Percentiles rank a stretch among this genome's conserved stretches.
phyloP scores from a whole-genome alignment of 53 echinoderm and acorn worm species.

The Paracentrotus lividus region DNA sequence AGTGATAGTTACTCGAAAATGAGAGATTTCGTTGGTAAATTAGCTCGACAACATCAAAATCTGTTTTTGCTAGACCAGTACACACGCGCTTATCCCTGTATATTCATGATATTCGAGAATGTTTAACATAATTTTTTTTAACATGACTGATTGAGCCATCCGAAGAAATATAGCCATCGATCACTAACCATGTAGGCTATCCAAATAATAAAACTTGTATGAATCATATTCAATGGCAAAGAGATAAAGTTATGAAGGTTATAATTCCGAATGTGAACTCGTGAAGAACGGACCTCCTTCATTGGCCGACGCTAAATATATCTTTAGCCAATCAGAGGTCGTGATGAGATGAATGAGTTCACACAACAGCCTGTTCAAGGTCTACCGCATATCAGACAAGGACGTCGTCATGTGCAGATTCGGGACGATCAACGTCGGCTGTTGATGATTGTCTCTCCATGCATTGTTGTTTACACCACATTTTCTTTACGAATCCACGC shows the following conservation, averaged over 20 bases:
- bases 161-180: neutral
- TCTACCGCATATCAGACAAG: neutral
- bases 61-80: no score
- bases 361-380: neutral
- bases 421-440: neutral
- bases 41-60: no score
- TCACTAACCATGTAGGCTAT: neutral
- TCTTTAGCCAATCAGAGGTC: neutral
- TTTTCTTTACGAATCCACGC: neutral
- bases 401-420: neutral
- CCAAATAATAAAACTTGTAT: neutral
- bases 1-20: no score
- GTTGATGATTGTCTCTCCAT: no score
- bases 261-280: neutral
- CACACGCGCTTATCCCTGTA: no score
- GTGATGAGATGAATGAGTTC: neutral
- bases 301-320: neutral
- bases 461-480: neutral
- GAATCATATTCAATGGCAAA: neutral
- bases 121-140: no score
- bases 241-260: neutral
- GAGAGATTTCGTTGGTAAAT: no score
- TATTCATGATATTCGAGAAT: no score
- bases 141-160: no score
- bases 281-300: neutral